These are phyloP conservation scores for Dysidea cf. avara DNA, from an alignment of 37 sponge, comb jelly and placozoan species.

Conservation along the genomic window DNA sequence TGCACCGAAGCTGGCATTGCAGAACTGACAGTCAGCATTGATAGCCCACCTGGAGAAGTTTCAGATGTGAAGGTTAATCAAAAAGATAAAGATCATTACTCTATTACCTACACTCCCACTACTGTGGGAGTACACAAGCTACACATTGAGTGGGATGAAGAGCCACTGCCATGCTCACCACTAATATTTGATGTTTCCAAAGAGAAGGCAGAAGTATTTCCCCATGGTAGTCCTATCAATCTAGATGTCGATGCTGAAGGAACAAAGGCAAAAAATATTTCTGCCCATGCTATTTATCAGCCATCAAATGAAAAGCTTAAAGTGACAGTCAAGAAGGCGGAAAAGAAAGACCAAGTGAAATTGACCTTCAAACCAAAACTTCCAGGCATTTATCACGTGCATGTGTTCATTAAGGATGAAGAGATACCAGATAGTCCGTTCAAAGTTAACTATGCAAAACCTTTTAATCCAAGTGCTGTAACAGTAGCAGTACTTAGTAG, in stretches of 20 bases:
- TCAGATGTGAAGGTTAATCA: no score
- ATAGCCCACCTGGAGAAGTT: no score
- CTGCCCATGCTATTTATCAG: slow-evolving; percentile 47
- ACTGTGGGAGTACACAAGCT: slow-evolving; percentile 54
- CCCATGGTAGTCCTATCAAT: slow-evolving; percentile 37
- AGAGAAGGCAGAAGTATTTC: slow-evolving; percentile 25
- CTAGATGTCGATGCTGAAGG: slow-evolving; percentile 37
- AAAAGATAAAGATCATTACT: slow-evolving; percentile 30
- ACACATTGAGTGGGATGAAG: slow-evolving; percentile 43
- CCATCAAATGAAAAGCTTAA: no score
- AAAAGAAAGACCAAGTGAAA: slow-evolving; percentile 62
- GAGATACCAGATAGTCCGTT: slow-evolving; percentile 71
- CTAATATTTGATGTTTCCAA: slow-evolving; percentile 62
- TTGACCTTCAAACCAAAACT: slow-evolving; percentile 40
- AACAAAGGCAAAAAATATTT: slow-evolving; percentile 53
- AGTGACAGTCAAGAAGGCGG: no score
- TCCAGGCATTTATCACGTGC: slow-evolving; percentile 49
- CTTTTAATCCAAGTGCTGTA: slow-evolving; percentile 51
- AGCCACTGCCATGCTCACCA: slow-evolving; percentile 55
- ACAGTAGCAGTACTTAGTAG: slow-evolving; percentile 9
- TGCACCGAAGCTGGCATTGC: slow-evolving; percentile 3
- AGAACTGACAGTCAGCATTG: neutral
- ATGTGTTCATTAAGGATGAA: slow-evolving; percentile 23
- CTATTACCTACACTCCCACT: slow-evolving; percentile 63
- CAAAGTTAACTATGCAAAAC: slow-evolving; percentile 37